These are phyloP conservation scores for Pocillopora verrucosa DNA, from an alignment of 64 coral and sea anemone species.

Conservation along the genomic window DNA sequence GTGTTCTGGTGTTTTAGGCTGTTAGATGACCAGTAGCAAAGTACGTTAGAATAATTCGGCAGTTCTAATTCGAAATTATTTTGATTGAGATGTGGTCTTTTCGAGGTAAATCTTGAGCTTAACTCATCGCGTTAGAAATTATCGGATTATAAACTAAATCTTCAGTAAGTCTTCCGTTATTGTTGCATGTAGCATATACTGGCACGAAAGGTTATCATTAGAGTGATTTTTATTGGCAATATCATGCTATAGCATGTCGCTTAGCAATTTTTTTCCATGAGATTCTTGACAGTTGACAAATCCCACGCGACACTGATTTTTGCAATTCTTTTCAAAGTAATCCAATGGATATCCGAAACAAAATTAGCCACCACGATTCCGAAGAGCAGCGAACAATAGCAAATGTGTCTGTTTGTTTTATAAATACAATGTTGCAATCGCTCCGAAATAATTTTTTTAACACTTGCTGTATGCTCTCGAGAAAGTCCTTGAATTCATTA, in stretches of 20 bases:
- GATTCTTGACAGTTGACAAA: neutral
- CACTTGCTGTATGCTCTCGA: too few relatives aligned
- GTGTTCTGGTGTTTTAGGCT: neutral
- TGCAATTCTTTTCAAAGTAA: too few relatives aligned
- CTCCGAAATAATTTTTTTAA: too few relatives aligned
- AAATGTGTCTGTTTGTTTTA: too few relatives aligned
- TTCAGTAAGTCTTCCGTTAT: neutral
- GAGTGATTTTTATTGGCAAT: neutral
- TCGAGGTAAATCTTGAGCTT: neutral
- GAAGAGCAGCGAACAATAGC: too few relatives aligned
- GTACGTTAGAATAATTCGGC: neutral
- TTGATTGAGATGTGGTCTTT: neutral
- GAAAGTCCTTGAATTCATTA: too few relatives aligned
- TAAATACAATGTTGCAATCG: too few relatives aligned
- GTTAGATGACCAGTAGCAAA: neutral
- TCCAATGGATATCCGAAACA: too few relatives aligned
- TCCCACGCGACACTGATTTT: neutral
- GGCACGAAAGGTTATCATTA: conserved; percentile 2
- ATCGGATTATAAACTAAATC: neutral
- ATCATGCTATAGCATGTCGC: neutral
- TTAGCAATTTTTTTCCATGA: neutral
- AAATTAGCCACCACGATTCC: too few relatives aligned
- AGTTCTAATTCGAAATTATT: conserved; percentile 6
- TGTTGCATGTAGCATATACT: neutral
- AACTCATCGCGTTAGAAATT: conserved; percentile 3